Evolutionary conservation across 2,797 vertebrate genomes (phyloP).

Genomic region (Tapera naevia): DNA sequence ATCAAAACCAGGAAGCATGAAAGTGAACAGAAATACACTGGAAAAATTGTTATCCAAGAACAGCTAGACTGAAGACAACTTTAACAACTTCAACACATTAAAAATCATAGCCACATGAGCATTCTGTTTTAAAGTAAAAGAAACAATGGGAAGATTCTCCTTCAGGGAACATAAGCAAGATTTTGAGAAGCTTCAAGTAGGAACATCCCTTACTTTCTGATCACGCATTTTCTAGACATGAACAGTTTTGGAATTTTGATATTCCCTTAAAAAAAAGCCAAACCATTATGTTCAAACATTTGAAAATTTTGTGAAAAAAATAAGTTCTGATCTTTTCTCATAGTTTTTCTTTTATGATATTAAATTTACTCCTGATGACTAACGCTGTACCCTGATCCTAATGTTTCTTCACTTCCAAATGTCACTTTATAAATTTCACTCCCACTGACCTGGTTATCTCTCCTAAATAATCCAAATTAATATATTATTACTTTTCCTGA

Average conservation of each 20-base stretch:
- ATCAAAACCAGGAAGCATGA: background rate
- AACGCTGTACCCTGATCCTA: background rate
- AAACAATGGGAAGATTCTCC: background rate
- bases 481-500: background rate
- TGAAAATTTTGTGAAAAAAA: background rate
- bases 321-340: accelerated
- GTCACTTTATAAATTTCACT: background rate
- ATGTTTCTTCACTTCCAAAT: background rate
- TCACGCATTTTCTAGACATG: accelerated
- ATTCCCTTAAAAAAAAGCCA: background rate
- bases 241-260: background rate
- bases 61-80: background rate
- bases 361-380: background rate
- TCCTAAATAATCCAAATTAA: background rate
- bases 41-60: background rate
- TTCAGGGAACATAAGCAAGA: accelerated
- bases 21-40: background rate
- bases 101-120: background rate
- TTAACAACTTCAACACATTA: background rate
- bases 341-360: background rate
- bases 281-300: background rate
- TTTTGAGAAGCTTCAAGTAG: background rate
- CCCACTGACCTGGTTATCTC: background rate
- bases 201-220: background rate
- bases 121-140: background rate